Percentiles rank a stretch among this genome's conserved stretches.
Conservation (phyloP, 2,113 vertebrate species). For the Gulo gulo region DNA sequence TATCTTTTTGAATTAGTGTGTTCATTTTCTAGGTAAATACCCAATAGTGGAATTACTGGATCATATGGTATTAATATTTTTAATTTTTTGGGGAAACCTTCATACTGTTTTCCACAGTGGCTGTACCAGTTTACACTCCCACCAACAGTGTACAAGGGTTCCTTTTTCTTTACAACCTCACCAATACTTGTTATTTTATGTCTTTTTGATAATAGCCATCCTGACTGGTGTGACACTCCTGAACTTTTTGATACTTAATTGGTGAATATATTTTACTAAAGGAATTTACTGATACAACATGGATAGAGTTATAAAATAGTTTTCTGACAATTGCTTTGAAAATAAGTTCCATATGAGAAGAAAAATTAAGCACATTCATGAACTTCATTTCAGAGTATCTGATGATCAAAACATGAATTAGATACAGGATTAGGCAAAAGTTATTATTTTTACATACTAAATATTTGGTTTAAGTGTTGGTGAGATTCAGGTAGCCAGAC, state of each 20-base stretch:
- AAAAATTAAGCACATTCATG: constrained; percentile 44
- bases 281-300: constrained; percentile 11
- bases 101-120: neutral
- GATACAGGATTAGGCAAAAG: neutral
- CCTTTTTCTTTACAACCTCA: neutral
- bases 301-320: constrained; percentile 12
- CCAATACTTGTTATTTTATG: neutral
- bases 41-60: neutral
- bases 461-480: constrained; percentile 18
- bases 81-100: neutral
- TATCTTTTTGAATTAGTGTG: neutral
- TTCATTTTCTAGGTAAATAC: neutral
- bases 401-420: constrained; percentile 33
- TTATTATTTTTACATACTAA: constrained; percentile 11
- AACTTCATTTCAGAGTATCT: neutral
- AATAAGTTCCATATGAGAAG: constrained; percentile 31
- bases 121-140: neutral
- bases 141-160: neutral
- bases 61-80: neutral
- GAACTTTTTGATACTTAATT: constrained; percentile 21
- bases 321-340: constrained; percentile 51
- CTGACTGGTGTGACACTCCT: neutral
- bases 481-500: neutral
- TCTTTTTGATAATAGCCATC: neutral
- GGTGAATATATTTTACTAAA: constrained; percentile 49